Conservation (phyloP, 2,113 vertebrate genomes). For the Elgaria multicarinata region DNA sequence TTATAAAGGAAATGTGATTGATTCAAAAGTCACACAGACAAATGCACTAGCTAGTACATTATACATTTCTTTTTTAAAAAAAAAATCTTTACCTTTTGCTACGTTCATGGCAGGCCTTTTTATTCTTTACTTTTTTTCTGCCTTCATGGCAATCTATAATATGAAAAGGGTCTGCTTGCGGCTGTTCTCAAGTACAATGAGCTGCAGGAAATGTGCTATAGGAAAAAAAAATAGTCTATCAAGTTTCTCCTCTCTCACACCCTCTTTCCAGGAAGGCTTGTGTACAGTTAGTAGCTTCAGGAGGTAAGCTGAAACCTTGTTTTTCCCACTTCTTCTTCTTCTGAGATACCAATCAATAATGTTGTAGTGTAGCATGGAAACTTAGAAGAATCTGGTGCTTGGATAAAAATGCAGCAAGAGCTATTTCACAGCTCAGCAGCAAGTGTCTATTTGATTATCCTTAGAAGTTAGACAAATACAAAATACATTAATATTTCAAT, state of each 20-base stretch:
- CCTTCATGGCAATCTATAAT: background rate
- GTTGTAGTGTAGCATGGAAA: background rate
- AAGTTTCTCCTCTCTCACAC: background rate
- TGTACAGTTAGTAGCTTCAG: background rate
- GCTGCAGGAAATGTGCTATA: background rate
- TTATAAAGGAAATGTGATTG: background rate
- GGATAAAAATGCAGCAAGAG: background rate
- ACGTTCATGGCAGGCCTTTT: background rate
- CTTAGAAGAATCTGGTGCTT: background rate
- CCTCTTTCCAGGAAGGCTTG: background rate
- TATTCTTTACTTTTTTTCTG: background rate
- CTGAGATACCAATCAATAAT: conserved; percentile 21
- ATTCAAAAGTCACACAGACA: background rate
- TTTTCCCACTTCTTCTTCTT: background rate
- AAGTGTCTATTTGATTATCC: conserved; percentile 35
- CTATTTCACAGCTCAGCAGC: conserved; percentile 32
- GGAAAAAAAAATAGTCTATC: conserved; percentile 18
- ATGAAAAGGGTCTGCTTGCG: background rate
- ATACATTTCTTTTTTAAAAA: background rate
- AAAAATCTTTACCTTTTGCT: background rate
- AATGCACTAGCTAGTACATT: background rate
- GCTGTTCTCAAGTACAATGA: background rate
- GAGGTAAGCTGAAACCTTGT: background rate
- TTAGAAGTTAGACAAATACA: conserved; percentile 30
- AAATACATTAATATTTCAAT: conserved; percentile 36